Conservation (phyloP, 2,888 invertebrate genomes). For the Rhogogaster chlorosoma region DNA sequence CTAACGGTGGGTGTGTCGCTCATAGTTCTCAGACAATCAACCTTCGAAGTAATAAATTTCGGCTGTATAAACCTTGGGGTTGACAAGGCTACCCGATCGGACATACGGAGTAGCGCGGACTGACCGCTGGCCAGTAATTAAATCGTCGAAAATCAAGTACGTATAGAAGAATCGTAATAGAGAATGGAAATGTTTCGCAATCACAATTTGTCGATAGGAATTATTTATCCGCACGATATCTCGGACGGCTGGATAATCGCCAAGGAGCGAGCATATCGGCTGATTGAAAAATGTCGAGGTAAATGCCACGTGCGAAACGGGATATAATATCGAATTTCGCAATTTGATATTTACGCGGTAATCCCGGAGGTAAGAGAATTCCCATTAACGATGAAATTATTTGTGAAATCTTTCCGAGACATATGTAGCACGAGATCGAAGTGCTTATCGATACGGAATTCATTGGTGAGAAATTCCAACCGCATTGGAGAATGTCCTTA, state of each 20-base stretch:
- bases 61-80: constrained; percentile 6
- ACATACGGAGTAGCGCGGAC: no score
- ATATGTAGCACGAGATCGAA: neutral
- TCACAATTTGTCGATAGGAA: neutral
- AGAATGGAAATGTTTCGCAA: neutral
- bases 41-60: neutral
- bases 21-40: neutral
- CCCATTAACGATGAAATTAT: neutral
- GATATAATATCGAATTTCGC: neutral
- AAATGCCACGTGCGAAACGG: neutral
- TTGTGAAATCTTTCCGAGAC: no score
- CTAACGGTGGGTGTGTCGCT: neutral
- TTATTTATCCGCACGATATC: neutral
- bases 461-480: neutral
- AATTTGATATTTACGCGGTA: neutral
- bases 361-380: neutral
- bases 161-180: neutral
- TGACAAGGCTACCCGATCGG: constrained; percentile 11
- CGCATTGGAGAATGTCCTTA: constrained; percentile 7
- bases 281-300: neutral
- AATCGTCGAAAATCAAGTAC: neutral
- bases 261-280: neutral
- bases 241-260: neutral
- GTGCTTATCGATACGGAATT: constrained; percentile 11
- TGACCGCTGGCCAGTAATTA: neutral